phyloP scores from a whole-genome alignment of 2,797 vertebrate species.

The Echiichthys vipera region DNA sequence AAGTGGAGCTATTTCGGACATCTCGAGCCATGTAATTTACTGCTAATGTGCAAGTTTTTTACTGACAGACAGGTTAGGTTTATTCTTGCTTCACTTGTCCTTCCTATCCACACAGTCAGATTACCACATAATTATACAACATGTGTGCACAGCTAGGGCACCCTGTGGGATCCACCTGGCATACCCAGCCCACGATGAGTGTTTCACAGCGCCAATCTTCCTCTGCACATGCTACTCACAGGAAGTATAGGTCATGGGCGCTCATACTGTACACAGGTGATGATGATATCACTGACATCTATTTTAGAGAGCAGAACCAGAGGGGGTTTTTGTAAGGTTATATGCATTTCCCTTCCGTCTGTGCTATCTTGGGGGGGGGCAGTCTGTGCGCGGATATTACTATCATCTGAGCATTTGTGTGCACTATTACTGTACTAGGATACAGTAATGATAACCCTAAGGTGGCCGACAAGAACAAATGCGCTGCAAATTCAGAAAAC shows the following conservation, averaged over 20 bases:
- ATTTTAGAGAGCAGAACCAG: conserved; percentile 23
- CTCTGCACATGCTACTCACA: conserved; percentile 71
- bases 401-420: background rate
- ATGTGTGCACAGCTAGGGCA: conserved; percentile 77
- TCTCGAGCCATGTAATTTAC: conserved; percentile 48
- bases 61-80: conserved; percentile 51
- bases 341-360: conserved; percentile 45
- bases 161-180: conserved; percentile 73
- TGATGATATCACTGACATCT: conserved; percentile 25
- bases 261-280: conserved; percentile 35
- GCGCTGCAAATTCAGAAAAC: too few relatives aligned
- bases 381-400: background rate
- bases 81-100: conserved; percentile 32
- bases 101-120: conserved; percentile 58
- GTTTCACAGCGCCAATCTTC: conserved; percentile 70
- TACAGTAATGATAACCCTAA: conserved; percentile 1
- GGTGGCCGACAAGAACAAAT: too few relatives aligned
- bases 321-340: conserved; percentile 14
- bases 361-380: conserved; percentile 43
- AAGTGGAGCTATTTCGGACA: conserved; percentile 54
- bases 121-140: conserved; percentile 78
- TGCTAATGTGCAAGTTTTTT: conserved; percentile 55
- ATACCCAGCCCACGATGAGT: conserved; percentile 34
- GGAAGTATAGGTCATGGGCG: conserved; percentile 54
- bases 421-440: background rate